These are phyloP conservation scores for Leptobrachium leishanense DNA, from an alignment of 2,113 vertebrate species.

Conservation along the genomic window DNA sequence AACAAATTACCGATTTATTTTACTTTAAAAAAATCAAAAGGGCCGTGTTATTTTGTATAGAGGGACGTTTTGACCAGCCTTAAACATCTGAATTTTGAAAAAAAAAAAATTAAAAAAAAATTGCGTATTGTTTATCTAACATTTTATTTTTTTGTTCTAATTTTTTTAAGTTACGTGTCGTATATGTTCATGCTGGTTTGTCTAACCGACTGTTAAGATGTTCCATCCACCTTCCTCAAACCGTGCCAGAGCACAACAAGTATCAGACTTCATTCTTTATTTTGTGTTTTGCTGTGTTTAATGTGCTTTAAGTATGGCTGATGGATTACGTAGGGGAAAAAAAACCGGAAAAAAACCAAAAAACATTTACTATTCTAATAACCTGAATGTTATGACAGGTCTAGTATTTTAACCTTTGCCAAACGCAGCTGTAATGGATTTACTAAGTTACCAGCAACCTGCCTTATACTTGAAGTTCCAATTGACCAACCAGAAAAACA, in stretches of 20 bases:
- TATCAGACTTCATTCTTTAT: slow-evolving; percentile 54
- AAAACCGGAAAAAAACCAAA: slow-evolving; percentile 6
- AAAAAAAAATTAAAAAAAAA: slow-evolving; percentile 13
- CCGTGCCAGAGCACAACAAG: slow-evolving; percentile 57
- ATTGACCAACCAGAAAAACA: background rate
- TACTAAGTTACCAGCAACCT: background rate
- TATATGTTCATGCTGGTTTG: slow-evolving; percentile 64
- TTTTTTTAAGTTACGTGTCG: slow-evolving; percentile 64
- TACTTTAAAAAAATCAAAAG: slow-evolving; percentile 51
- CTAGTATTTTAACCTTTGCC: background rate
- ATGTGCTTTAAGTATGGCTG: slow-evolving; percentile 62
- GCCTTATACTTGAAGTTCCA: background rate
- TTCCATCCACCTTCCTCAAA: slow-evolving; percentile 67
- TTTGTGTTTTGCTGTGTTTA: slow-evolving; percentile 55
- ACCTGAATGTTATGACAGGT: slow-evolving; percentile 5
- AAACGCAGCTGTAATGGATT: slow-evolving; percentile 39
- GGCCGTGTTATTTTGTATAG: slow-evolving; percentile 48
- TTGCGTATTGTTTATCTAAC: slow-evolving; percentile 57
- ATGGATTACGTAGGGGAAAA: slow-evolving; percentile 45
- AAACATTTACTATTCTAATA: slow-evolving; percentile 35
- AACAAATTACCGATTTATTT: slow-evolving; percentile 37
- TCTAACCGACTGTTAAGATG: slow-evolving; percentile 63
- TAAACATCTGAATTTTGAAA: slow-evolving; percentile 59
- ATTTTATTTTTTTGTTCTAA: slow-evolving; percentile 51
- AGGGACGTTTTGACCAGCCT: slow-evolving; percentile 64